Evolutionary conservation across 1,140 invertebrate genomes (phyloP).

Genomic region (Drosophila mayri): DNA sequence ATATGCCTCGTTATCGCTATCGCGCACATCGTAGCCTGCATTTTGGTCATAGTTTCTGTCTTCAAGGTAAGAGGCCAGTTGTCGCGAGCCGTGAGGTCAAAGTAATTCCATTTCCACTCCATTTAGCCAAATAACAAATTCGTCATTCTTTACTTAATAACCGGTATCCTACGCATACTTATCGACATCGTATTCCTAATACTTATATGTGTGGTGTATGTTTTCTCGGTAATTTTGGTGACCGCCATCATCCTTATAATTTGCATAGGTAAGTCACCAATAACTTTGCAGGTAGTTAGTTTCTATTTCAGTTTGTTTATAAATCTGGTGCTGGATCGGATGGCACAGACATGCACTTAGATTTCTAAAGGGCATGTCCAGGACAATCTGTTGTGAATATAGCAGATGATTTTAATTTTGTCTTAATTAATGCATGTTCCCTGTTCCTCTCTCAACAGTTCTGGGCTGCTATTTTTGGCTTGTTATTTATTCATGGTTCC

Average conservation of each 20-base stretch:
- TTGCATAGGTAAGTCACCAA: not conserved
- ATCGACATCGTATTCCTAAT: not conserved
- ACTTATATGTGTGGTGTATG: not conserved
- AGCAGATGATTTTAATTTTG: too few species aligned
- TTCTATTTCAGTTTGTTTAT: not conserved
- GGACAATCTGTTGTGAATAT: too few species aligned
- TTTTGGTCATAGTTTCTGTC: not conserved
- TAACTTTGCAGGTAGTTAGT: not conserved
- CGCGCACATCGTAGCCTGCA: not conserved
- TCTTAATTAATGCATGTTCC: not conserved
- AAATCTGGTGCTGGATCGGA: too few species aligned
- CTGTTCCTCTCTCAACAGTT: slow-evolving; percentile 9
- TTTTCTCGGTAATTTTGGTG: not conserved
- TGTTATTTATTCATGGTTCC: not conserved
- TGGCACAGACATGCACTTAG: too few species aligned
- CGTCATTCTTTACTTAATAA: not conserved
- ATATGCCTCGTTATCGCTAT: not conserved
- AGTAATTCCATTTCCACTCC: not conserved
- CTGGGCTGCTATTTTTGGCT: slow-evolving; percentile 36
- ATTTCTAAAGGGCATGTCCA: too few species aligned
- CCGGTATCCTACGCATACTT: not conserved
- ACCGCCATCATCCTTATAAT: not conserved
- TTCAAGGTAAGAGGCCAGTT: not conserved
- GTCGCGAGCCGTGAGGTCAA: not conserved
- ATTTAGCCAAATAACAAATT: not conserved